Base-by-base conservation (phyloP, 2,888 invertebrate species). In the Timema cristinae region DNA sequence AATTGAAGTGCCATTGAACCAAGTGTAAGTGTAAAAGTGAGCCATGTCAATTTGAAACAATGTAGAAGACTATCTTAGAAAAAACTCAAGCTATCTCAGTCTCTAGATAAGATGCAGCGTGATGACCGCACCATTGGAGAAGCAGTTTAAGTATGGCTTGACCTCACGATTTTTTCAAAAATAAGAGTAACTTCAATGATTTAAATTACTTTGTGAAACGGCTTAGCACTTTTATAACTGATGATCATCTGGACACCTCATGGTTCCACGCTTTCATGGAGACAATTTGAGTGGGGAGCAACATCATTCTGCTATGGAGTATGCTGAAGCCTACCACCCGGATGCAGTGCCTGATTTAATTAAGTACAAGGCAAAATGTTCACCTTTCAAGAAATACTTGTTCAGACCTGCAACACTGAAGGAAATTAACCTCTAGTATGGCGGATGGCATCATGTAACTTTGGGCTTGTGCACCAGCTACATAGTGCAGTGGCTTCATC, bases 41-140 rank as follows among this genome's bases (percentile, higher is more conserved):
- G 50, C 6, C 48, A 50, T 67, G 50, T 50, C 50, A 50, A 49
- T 50, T 67, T 67, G 67, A 67, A 67, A 63, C 63, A 63, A 67
- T 67, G 50, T 11, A 67, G 13, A 50, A 32, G 50, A 67, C 50
- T 50, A 67, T 13, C 67, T 50, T 16, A 67, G 13, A 32, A 32
- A 63, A 63, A 63, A 5, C 47, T 63, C 13, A 15, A 63, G 5
- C 63, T 63, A 32, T 63, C 16, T 16, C 2, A 11, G 6, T 63
- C 63, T 16, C 32, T 63, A 16, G 16, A 16, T 63, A 63, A 63
- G 16, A 48, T 63, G 16, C 32, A 63, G 32, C 32, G 16, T 63
- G 63, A 63, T 15, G 32, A 48, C 13, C 32, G 10, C 63, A 63
- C 32, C 32, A 32, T 32, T 63, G 9, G 32, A 9, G 32, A 63